Evolutionary conservation across 1,140 invertebrate species (phyloP).

Genomic region (Brachionus plicatilis): DNA sequence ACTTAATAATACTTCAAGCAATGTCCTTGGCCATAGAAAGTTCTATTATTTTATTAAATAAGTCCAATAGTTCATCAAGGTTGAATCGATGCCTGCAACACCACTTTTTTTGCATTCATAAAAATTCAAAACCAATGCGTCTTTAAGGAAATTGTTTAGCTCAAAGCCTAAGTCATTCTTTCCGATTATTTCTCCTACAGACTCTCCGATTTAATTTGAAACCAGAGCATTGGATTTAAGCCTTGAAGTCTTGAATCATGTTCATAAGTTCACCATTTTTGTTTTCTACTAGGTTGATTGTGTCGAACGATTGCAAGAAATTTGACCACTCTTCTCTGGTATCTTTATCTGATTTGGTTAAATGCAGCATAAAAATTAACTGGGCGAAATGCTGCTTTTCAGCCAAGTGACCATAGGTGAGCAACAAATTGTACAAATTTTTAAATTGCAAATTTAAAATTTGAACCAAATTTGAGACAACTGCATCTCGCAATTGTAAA

Average conservation of each 20-base stretch:
- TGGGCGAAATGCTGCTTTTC: not conserved
- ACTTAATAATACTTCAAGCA: too few relatives aligned
- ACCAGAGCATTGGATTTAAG: not conserved
- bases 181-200: not conserved
- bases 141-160: too few relatives aligned
- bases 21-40: too few relatives aligned
- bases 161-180: not conserved
- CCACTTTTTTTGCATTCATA: too few relatives aligned
- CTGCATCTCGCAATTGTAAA: not conserved
- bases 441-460: not conserved
- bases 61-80: too few relatives aligned
- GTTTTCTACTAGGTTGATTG: not conserved
- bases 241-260: not conserved
- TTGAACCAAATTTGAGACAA: conserved; percentile 3
- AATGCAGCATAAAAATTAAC: not conserved
- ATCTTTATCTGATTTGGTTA: not conserved
- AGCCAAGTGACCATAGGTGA: not conserved
- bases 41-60: too few relatives aligned
- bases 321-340: not conserved
- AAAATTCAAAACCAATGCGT: too few relatives aligned
- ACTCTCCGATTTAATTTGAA: not conserved
- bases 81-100: too few relatives aligned
- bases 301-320: not conserved
- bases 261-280: not conserved
- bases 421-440: not conserved